Percentiles rank a stretch among this genome's conserved stretches.
These are phyloP conservation scores for Azemiops feae DNA, from an alignment of 2,113 vertebrate species.

Conservation along the genomic window DNA sequence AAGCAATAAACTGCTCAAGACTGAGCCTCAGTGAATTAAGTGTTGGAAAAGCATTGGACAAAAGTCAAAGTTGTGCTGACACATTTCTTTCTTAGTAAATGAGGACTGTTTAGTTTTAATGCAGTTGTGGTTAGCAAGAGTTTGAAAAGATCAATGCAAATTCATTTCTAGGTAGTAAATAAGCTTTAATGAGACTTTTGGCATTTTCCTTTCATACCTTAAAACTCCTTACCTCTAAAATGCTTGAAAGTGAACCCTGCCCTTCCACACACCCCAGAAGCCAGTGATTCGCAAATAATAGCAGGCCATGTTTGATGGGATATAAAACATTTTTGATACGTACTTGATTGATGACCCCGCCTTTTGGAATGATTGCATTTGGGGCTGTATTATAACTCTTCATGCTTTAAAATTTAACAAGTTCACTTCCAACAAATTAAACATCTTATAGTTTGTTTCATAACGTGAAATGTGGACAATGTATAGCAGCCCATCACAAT, in stretches of 20 bases:
- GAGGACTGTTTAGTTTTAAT: conserved; percentile 83
- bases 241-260: conserved; percentile 58
- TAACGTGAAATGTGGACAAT: not conserved
- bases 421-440: conserved; percentile 25
- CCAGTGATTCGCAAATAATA: conserved; percentile 55
- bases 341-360: conserved; percentile 54
- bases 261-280: conserved; percentile 35
- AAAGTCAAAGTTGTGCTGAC: conserved; percentile 78
- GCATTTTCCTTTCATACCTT: conserved; percentile 74
- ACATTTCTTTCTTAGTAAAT: conserved; percentile 79
- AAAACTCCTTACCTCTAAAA: conserved; percentile 61
- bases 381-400: conserved; percentile 49
- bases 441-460: not conserved
- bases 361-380: conserved; percentile 37
- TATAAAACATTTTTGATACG: conserved; percentile 59
- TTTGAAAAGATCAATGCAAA: conserved; percentile 82
- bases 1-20: conserved; percentile 79
- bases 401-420: conserved; percentile 23
- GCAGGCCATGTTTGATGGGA: conserved; percentile 65
- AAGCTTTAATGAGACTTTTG: conserved; percentile 75
- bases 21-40: conserved; percentile 73
- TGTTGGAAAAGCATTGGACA: conserved; percentile 75
- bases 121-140: conserved; percentile 80
- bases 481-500: conserved; percentile 13
- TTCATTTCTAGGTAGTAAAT: conserved; percentile 77